Evolutionary conservation across 2,113 vertebrate genomes (phyloP), one percentile per base, ranked within the genome.

Genomic region (Shinisaurus crocodilurus): DNA sequence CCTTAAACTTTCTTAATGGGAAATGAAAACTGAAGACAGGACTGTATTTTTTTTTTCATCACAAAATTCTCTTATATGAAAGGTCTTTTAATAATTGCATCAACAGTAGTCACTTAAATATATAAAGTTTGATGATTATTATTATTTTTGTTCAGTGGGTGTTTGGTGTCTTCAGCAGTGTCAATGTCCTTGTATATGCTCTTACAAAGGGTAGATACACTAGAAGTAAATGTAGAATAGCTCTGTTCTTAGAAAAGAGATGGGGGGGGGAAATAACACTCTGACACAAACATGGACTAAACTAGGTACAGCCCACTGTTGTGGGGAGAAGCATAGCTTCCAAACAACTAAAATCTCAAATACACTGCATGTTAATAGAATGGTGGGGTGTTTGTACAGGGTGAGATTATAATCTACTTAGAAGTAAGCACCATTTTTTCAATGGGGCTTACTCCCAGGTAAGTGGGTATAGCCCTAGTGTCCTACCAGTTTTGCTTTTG

Each of bases 181-280:
- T 0, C 48, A 65, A 32, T 1, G 3, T 1, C 0, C 0, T 1
- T 0, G 2, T 0, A 45, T 4, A 86, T 82, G 6, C 3, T 37
- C 15, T 2, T 25, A 2, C 5, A 25, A 65, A 72, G n/a, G 50
- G 43, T 63, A 12, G 10, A 0, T 0, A 0, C 3, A 69, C 81
- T 65, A 9, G 72, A 70, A 84, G 8, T 50, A 90, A 48, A 63
- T 63, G 63, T 34, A 37, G 23, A 0, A 34, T 82, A 60, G 27
- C 15, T 45, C 45, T 70, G 48, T 57, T 43, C 32, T 85, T 69
- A 82, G 84, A 27, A 72, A 23, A 20, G 32, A 48, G 32, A 37
- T 27, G 40, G 70, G 1, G 3, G 9, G 34, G 12, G 34, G 6
- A n/a, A 48, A 40, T 32, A 40, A 12, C 4, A 20, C 16, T 37